Base-by-base conservation (phyloP, 2,888 invertebrate species). In the Drosophila testacea region DNA sequence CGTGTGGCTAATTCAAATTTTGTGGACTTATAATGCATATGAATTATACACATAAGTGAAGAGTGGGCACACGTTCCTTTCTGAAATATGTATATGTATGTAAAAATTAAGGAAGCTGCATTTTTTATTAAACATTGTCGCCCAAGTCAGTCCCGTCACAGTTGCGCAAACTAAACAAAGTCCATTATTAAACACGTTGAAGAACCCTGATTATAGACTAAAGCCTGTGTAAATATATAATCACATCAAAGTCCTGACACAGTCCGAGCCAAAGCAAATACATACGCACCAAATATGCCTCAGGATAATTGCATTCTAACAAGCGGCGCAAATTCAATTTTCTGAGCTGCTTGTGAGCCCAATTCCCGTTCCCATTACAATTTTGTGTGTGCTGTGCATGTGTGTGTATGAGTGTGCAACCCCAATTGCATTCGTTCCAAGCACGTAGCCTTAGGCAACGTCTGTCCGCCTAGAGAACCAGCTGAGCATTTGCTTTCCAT, bases 251-350 rank as follows among this genome's bases (percentile, higher is more conserved):
- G 66, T 73, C 67, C 51, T 51, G 30, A 10, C 61, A 28, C 42
- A 59, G 73, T 71, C 54, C 71, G 54, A 63, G 71, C 67, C 48
- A 84, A 80, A 80, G 80, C 57, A 88, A 88, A 85, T 75, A 59
- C 54, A 54, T 50, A 73, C 67, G 64, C 74, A 69, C 57, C 41
- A 32, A 61, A 66, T 69, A 72, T 77, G 90, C 91, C 88, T 69
- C 70, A 57, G 87, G 91, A 91, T 90, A 91, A 91, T 91, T 91
- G 90, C 84, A 81, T 89, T 90, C 85, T 89, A 91, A 91, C 91
- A 91, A 90, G 91, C 91, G 73, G 77, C 63, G 79, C 76, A 84
- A 91, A 91, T 90, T 89, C 86, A 87, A 91, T 91, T 91, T 89
- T 80, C 77, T 79, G 66, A 79, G 86, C 89, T 88, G 83, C 84